Base-by-base conservation (phyloP, 2,797 vertebrate species). In the Xiphophorus birchmanni region DNA sequence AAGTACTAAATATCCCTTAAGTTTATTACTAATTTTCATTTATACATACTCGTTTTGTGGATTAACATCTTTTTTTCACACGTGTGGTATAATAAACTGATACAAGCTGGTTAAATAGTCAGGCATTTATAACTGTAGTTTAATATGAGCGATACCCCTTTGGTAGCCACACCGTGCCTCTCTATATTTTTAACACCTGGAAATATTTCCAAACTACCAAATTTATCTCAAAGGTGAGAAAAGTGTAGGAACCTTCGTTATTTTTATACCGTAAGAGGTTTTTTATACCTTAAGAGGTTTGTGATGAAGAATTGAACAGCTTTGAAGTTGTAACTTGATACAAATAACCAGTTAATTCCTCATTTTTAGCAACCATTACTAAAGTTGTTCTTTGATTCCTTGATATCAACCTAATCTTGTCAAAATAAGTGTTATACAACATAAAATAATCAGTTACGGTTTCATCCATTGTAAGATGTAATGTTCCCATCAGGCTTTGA, bases 401-500 rank as follows among this genome's bases (percentile, higher is more conserved):
- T 69, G 4, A 44, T 2, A 11, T 37, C 35, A 23, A 23, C 35
- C 35, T 29, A 44, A 44, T 71, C 23, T 67, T 37, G 35, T 3
- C 35, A 67, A 12, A 37, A 3, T 40, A 10, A 3, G 35, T 23
- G 18, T 10, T 4, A 40, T 1, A 11, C 18, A 67, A 2, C 23
- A 44, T 26, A n/a, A 12, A 23, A 26, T 23, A 73, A 48, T 13
- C 47, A 23, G 17, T 23, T 74, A 45, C 29, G 54, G 42, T 23
- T 72, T 72, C 42, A 18, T 45, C 60, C 17, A 77, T 56, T 1
- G 37, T 4, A 54, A 50, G 18, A 58, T 50, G 75, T 26, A 0
- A 54, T 83, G 63, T 73, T 56, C 72, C 50, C 58, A 52, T 73
- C 83, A 82, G 45, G 23, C 79, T 32, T 54, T 54, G 74, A 74